phyloP scores from a whole-genome alignment of 2,888 invertebrate species.

The Diarsia dahlii region DNA sequence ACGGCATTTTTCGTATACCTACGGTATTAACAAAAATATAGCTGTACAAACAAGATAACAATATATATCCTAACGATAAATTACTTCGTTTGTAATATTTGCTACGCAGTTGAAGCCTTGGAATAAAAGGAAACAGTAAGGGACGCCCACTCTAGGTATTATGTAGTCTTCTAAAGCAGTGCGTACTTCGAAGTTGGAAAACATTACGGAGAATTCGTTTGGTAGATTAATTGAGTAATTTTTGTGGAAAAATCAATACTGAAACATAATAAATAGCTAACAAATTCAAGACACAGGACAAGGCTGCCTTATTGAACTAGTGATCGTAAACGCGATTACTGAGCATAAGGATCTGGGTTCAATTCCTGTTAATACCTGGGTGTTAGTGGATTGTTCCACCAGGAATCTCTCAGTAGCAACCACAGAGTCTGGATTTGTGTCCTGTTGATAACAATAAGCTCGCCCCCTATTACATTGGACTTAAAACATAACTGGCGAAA shows the following conservation, averaged over 20 bases:
- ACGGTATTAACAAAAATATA: conserved; percentile 58
- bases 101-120: conserved; percentile 60
- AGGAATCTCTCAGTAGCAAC: too few species aligned
- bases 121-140: conserved; percentile 56
- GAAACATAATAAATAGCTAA: neutral
- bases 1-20: conserved; percentile 54
- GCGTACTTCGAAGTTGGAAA: conserved; percentile 52
- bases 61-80: conserved; percentile 65
- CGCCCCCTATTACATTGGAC: too few species aligned
- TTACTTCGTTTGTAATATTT: conserved; percentile 68
- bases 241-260: conserved; percentile 4
- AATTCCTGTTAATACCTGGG: too few species aligned
- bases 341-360: too few species aligned
- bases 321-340: too few species aligned
- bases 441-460: too few species aligned
- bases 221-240: conserved; percentile 10
- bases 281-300: neutral
- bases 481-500: too few species aligned
- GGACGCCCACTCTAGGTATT: conserved; percentile 64
- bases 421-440: too few species aligned
- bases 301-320: too few species aligned
- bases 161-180: conserved; percentile 46
- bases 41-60: conserved; percentile 65
- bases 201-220: conserved; percentile 37
- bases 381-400: too few species aligned